phyloP scores from a whole-genome alignment of 64 coral and sea anemone species.

The Dendrophyllia cribrosa region DNA sequence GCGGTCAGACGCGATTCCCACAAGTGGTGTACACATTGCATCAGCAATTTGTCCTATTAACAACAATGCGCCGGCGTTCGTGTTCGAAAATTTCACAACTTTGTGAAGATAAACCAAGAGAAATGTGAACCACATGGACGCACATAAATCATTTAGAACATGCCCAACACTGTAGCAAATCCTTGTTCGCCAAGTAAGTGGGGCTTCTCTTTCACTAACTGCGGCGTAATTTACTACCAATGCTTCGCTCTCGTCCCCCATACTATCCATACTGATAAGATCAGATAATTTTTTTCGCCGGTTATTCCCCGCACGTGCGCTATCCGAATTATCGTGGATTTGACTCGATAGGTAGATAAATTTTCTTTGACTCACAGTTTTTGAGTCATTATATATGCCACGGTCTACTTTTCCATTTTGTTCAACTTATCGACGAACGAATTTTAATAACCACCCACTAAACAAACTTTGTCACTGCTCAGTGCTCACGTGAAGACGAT shows the following conservation, averaged over 20 bases:
- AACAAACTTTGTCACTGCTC: too few species aligned
- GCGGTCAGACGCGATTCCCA: slow-evolving; percentile 84
- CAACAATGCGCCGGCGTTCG: slow-evolving; percentile 69
- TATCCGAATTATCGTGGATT: too few species aligned
- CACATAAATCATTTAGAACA: slow-evolving; percentile 83
- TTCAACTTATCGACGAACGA: not conserved
- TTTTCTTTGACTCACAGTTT: not conserved
- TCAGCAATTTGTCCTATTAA: slow-evolving; percentile 85
- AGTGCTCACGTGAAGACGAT: too few species aligned
- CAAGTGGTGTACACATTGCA: slow-evolving; percentile 78
- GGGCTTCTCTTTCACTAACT: not conserved
- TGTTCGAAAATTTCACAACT: slow-evolving; percentile 81
- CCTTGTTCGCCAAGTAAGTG: slow-evolving; percentile 64
- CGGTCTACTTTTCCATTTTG: not conserved
- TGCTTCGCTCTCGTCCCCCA: not conserved
- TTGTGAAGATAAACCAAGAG: slow-evolving; percentile 85
- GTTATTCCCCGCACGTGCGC: too few species aligned
- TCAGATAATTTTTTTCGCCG: too few species aligned
- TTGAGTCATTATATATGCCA: not conserved
- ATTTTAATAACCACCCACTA: too few species aligned
- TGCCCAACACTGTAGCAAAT: slow-evolving; percentile 86
- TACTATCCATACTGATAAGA: not conserved
- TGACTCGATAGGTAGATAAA: too few species aligned
- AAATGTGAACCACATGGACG: slow-evolving; percentile 93
- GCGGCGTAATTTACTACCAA: not conserved